These are phyloP conservation scores for Megamerina dolium DNA, from an alignment of 2,888 invertebrate species.

Conservation along the genomic window DNA sequence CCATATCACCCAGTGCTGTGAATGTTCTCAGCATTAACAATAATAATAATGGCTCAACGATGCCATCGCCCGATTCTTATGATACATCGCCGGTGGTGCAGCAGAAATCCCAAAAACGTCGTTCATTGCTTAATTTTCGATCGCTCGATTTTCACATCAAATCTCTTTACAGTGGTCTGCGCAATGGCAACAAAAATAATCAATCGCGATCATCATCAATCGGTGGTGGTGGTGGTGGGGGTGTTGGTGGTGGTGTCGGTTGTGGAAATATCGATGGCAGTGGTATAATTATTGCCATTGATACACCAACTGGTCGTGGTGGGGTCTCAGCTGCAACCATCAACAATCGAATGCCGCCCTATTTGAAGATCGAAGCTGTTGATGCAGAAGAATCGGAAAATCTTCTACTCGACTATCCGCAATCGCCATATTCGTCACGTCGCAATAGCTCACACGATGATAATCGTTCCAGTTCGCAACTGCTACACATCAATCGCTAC, in stretches of 20 bases:
- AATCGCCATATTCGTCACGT: conserved; percentile 40
- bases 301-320: conserved; percentile 3
- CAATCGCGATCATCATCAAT: conserved; percentile 26
- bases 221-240: conserved; percentile 12
- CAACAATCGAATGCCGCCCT: conserved; percentile 38
- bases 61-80: not conserved
- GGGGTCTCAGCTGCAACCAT: conserved; percentile 11
- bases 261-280: not conserved
- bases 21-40: too few relatives aligned
- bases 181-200: conserved; percentile 27
- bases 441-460: conserved; percentile 36
- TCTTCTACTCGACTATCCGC: conserved; percentile 39
- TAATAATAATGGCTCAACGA: conserved; percentile 16
- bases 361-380: conserved; percentile 43
- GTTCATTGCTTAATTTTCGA: conserved; percentile 45
- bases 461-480: conserved; percentile 34
- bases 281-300: not conserved
- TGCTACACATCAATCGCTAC: conserved; percentile 32
- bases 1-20: not conserved
- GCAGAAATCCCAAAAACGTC: conserved; percentile 23
- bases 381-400: conserved; percentile 42
- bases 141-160: conserved; percentile 49
- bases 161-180: conserved; percentile 44
- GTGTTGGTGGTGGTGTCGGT: conserved; percentile 8
- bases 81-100: conserved; percentile 2